Conservation (phyloP, 2,113 vertebrate genomes). For the Heteronetta atricapilla region DNA sequence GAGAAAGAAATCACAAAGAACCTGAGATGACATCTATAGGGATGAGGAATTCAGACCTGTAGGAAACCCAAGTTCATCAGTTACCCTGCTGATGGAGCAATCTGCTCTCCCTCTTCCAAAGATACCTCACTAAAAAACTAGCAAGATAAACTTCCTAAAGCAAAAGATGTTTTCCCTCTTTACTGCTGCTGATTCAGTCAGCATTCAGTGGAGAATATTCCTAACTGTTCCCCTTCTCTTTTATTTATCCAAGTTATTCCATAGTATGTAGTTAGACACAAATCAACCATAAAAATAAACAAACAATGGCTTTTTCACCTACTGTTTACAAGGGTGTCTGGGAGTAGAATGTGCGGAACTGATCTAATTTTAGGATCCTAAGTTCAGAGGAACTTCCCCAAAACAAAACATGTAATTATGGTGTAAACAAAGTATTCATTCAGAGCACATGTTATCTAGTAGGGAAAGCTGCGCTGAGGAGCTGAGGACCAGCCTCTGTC, state of each 20-base stretch:
- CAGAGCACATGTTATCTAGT: neutral
- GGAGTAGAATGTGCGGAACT: neutral
- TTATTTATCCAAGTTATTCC: neutral
- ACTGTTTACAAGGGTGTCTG: neutral
- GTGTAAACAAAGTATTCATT: neutral
- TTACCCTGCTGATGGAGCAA: neutral
- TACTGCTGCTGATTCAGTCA: neutral
- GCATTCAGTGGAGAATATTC: neutral
- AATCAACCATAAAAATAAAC: neutral
- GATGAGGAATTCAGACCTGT: neutral
- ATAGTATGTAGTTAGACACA: neutral
- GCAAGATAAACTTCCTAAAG: neutral
- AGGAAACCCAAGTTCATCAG: rapidly evolving
- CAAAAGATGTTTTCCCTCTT: neutral
- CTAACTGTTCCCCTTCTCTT: neutral
- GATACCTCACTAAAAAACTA: neutral
- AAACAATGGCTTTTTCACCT: neutral
- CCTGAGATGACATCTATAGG: neutral
- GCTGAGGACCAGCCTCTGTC: neutral
- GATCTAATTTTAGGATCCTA: neutral
- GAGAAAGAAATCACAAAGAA: neutral
- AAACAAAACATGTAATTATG: neutral
- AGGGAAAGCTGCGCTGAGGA: neutral
- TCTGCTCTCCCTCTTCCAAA: neutral
- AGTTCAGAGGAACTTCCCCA: neutral